Evolutionary conservation across 1,140 invertebrate genomes (phyloP).

Genomic region (Psix sp.): DNA sequence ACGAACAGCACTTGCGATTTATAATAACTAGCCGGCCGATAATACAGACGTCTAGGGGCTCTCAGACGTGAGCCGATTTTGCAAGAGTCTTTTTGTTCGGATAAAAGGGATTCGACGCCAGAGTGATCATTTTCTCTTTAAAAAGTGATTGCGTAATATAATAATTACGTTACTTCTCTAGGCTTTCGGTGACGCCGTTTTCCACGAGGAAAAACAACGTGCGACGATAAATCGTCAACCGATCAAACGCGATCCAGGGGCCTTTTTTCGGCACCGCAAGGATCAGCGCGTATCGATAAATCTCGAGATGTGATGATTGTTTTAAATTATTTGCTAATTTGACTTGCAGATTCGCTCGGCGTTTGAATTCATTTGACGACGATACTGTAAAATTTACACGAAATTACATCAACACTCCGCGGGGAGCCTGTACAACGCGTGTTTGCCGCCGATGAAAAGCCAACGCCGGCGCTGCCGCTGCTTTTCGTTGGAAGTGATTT

Average conservation of each 20-base stretch:
- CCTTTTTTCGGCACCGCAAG: not conserved
- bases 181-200: conserved; percentile 13
- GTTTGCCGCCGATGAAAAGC: conserved; percentile 1
- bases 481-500: conserved; percentile 21
- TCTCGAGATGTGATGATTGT: conserved; percentile 33
- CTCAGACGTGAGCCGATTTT: conserved; percentile 1
- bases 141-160: conserved; percentile 20
- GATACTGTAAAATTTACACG: conserved; percentile 17
- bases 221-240: conserved; percentile 1
- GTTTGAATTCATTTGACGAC: conserved; percentile 42
- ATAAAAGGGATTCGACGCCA: conserved; percentile 13
- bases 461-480: no score
- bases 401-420: conserved; percentile 33
- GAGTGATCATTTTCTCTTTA: conserved; percentile 17
- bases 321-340: conserved; percentile 25
- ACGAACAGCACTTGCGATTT: conserved; percentile 23
- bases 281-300: conserved; percentile 15
- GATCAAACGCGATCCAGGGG: not conserved
- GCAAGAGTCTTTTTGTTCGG: conserved; percentile 4
- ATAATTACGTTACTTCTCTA: conserved; percentile 11
- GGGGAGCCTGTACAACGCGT: not conserved
- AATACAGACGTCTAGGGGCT: conserved; percentile 17
- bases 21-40: conserved; percentile 23
- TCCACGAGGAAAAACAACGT: conserved; percentile 6
- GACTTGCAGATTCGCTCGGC: conserved; percentile 31